A percentile compares a stretch with the other conserved stretches of the same genome.
Conservation (phyloP, 2,113 vertebrate genomes). For the Petroica traversi region DNA sequence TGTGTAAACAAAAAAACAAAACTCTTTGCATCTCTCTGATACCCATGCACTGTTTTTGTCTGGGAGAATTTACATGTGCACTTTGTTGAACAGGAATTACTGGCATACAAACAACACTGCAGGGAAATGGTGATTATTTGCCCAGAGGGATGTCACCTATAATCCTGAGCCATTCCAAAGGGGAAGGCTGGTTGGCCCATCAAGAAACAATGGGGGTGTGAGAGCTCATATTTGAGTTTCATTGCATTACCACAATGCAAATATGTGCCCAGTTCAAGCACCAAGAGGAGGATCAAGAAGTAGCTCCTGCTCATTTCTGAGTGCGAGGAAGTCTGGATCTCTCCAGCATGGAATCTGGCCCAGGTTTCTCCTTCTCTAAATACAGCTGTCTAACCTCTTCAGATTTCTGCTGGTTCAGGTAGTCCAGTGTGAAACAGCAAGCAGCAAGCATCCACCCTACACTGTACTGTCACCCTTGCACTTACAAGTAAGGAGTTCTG, state of each 20-base stretch:
- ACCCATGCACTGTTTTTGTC: not conserved
- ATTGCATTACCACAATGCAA: not conserved
- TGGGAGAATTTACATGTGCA: not conserved
- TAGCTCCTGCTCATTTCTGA: not conserved
- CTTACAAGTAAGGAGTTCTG: not conserved
- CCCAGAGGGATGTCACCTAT: not conserved
- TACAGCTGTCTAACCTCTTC: not conserved
- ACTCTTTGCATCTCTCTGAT: not conserved
- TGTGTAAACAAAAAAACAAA: not conserved
- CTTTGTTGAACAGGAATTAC: not conserved
- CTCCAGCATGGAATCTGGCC: not conserved
- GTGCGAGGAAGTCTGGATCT: not conserved
- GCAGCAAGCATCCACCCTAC: not conserved
- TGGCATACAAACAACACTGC: not conserved
- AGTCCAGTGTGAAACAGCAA: not conserved
- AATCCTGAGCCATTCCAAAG: not conserved
- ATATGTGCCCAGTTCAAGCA: not conserved
- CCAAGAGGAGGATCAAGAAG: not conserved
- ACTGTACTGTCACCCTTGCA: not conserved
- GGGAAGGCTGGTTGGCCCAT: not conserved
- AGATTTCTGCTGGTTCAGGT: not conserved
- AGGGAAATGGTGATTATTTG: not conserved
- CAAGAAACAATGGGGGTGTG: not conserved
- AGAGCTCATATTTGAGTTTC: not conserved
- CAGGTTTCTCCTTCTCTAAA: not conserved